phyloP scores from a whole-genome alignment of 2,888 invertebrate species.

The Rhagium mordax region DNA sequence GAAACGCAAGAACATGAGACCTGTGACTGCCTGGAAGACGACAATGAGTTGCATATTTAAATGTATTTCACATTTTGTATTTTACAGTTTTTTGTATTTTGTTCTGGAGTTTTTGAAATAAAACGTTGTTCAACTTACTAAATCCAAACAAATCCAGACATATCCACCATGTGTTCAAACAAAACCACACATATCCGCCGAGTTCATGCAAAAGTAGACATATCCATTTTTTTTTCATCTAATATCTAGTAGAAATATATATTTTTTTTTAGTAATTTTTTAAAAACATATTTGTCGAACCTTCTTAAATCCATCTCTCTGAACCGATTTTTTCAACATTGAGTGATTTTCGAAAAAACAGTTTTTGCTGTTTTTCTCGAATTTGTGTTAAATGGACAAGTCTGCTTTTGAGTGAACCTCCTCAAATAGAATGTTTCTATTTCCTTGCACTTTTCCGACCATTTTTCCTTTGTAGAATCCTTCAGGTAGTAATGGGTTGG shows the following conservation, averaged over 20 bases:
- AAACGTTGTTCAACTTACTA: background rate
- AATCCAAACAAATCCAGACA: conserved; percentile 8
- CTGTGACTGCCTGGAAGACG: too few species aligned
- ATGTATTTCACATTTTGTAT: background rate
- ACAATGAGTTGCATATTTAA: too few species aligned
- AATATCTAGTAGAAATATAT: background rate
- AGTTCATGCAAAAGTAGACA: background rate
- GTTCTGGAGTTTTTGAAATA: background rate
- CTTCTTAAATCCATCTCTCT: background rate
- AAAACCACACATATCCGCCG: background rate
- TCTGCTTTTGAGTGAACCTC: too few species aligned
- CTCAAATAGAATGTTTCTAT: too few species aligned
- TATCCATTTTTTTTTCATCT: conserved; percentile 9
- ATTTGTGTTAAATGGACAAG: background rate
- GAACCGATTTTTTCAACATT: too few species aligned
- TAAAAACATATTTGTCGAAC: background rate
- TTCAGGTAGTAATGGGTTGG: too few species aligned
- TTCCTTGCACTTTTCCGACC: too few species aligned
- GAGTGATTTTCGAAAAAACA: background rate
- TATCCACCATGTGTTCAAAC: conserved; percentile 7
- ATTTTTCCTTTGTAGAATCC: too few species aligned
- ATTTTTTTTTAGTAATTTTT: background rate
- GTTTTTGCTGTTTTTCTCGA: background rate
- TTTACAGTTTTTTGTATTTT: background rate
- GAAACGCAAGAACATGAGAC: too few species aligned